Conservation (phyloP, 2,113 vertebrate genomes). For the Piliocolobus tephrosceles region DNA sequence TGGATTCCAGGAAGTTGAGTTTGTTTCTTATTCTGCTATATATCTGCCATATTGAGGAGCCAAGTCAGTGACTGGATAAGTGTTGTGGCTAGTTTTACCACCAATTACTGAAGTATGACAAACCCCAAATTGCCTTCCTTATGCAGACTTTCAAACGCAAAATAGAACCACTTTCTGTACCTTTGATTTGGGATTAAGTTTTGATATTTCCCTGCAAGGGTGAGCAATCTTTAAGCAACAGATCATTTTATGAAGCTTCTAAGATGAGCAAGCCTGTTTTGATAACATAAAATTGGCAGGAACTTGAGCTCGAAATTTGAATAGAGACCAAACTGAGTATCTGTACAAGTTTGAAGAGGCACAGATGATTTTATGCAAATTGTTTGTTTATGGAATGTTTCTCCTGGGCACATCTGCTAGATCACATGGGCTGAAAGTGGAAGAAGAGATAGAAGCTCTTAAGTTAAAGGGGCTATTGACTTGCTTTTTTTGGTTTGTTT, state of each 20-base stretch:
- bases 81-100: neutral
- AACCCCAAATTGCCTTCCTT: neutral
- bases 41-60: neutral
- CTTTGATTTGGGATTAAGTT: constrained; percentile 12
- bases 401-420: constrained; percentile 40
- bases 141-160: neutral
- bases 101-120: neutral
- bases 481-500: neutral
- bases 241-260: constrained; percentile 43
- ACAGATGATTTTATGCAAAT: constrained; percentile 64
- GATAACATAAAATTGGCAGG: constrained; percentile 62
- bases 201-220: neutral
- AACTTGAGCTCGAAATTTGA: constrained; percentile 50
- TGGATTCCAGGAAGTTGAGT: neutral
- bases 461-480: neutral
- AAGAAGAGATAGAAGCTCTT: neutral
- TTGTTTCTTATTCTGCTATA: neutral
- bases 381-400: constrained; percentile 48
- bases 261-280: constrained; percentile 53
- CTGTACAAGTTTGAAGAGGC: constrained; percentile 36
- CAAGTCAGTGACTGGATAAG: neutral
- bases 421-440: neutral
- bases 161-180: neutral
- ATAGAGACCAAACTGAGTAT: constrained; percentile 48
- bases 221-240: constrained; percentile 12